Evolutionary conservation across 1,140 invertebrate species (phyloP).

Genomic region (Probaryconus sp.): DNA sequence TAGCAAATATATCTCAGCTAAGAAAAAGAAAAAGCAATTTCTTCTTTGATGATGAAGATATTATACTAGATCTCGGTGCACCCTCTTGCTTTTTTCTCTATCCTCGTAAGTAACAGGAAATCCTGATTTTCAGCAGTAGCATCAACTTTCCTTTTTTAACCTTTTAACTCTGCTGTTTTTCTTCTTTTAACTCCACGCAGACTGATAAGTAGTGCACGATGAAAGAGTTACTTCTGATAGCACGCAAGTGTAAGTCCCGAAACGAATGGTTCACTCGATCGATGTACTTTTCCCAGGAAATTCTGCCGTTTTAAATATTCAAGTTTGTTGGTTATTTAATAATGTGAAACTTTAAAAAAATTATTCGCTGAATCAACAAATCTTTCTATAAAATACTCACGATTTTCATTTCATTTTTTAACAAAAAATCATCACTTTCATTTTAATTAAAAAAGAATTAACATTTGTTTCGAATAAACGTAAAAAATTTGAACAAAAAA

Average conservation of each 20-base stretch:
- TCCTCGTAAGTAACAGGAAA: background rate
- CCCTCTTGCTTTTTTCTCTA: conserved; percentile 1
- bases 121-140: conserved; percentile 9
- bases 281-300: conserved; percentile 35
- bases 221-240: conserved; percentile 48
- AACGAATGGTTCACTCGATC: conserved; percentile 37
- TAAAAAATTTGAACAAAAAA: too few species aligned
- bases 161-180: conserved; percentile 18
- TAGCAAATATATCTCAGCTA: too few species aligned
- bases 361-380: too few species aligned
- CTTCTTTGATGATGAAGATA: conserved; percentile 6
- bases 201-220: conserved; percentile 33
- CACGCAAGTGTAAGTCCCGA: conserved; percentile 42
- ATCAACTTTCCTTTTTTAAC: background rate
- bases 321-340: too few species aligned
- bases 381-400: too few species aligned
- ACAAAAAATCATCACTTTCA: too few species aligned
- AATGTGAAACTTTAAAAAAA: too few species aligned
- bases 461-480: too few species aligned
- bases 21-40: conserved; percentile 26
- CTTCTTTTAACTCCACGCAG: conserved; percentile 10
- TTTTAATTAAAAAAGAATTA: too few species aligned
- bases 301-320: too few species aligned
- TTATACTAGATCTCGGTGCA: conserved; percentile 17
- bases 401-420: too few species aligned